A percentile compares a stretch with the other conserved stretches of the same genome.
phyloP scores from a whole-genome alignment of 2,797 vertebrate genomes.

The Anas capensis region DNA sequence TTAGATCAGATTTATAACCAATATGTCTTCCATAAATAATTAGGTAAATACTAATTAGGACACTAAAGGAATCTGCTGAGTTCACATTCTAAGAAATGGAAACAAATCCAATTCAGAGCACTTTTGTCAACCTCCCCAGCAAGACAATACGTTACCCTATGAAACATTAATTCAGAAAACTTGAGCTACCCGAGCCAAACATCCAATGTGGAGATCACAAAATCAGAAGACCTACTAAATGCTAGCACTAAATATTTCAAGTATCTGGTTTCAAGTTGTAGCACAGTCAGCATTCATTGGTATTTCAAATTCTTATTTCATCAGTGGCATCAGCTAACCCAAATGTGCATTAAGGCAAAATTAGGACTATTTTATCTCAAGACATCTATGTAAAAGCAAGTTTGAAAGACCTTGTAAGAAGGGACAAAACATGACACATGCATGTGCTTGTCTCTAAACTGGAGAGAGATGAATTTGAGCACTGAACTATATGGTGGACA shows the following conservation, averaged over 20 bases:
- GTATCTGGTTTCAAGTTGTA: not conserved
- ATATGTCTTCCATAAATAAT: not conserved
- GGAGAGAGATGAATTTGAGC: not conserved
- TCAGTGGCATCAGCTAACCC: not conserved
- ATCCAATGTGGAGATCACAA: not conserved
- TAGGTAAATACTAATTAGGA: not conserved
- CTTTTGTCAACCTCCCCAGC: not conserved
- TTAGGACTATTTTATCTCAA: not conserved
- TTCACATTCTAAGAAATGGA: not conserved
- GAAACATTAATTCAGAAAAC: not conserved
- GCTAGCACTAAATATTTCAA: not conserved
- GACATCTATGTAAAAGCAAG: not conserved
- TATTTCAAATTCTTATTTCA: not conserved
- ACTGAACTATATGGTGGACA: too few relatives aligned
- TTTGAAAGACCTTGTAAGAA: not conserved
- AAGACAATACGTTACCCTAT: not conserved
- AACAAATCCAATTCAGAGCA: not conserved
- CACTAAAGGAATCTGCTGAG: not conserved
- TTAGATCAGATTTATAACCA: not conserved
- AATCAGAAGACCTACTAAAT: not conserved
- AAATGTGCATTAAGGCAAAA: not conserved
- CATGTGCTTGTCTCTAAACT: not conserved
- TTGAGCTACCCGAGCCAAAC: not conserved
- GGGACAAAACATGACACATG: not conserved
- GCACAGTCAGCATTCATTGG: not conserved